Conservation (phyloP, 2,888 invertebrate species). For the Drosophila seclusa region DNA sequence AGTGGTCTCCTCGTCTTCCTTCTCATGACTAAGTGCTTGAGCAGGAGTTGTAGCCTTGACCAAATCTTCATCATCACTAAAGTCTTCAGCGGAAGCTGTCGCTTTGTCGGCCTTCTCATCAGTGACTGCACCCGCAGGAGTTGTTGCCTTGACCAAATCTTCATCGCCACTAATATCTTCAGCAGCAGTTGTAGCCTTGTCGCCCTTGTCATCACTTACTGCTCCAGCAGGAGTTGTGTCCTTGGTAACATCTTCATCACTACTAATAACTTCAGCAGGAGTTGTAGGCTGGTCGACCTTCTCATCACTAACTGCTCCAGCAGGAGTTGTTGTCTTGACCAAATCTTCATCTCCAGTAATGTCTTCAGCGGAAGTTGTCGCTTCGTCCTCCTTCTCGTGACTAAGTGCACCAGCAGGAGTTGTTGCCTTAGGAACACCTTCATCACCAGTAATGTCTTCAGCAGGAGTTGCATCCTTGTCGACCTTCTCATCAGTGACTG, state of each 20-base stretch:
- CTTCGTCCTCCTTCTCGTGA: background rate
- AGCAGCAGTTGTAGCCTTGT: conserved; percentile 1
- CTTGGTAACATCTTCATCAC: background rate
- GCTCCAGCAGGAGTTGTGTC: background rate
- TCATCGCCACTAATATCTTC: background rate
- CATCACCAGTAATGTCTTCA: background rate
- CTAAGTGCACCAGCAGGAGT: background rate
- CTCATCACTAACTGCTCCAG: background rate
- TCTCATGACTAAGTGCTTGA: background rate
- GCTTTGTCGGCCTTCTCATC: conserved; percentile 18
- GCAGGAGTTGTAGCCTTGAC: background rate
- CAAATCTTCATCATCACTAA: background rate
- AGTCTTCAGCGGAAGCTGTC: conserved; percentile 10
- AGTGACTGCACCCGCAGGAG: conserved; percentile 2
- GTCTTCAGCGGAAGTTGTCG: background rate
- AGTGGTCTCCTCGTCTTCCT: conserved; percentile 8
- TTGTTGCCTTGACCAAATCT: conserved; percentile 8
- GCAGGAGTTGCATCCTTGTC: conserved; percentile 16
- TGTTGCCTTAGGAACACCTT: background rate
- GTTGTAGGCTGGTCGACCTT: background rate
- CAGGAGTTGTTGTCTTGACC: background rate
- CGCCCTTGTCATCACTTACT: conserved; percentile 1
- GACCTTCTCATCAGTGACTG: conserved; percentile 4
- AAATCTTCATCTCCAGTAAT: background rate
- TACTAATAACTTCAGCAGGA: background rate